Evolutionary conservation across 2,888 invertebrate genomes (phyloP).

Genomic region (Leptodirus hochenwartii): DNA sequence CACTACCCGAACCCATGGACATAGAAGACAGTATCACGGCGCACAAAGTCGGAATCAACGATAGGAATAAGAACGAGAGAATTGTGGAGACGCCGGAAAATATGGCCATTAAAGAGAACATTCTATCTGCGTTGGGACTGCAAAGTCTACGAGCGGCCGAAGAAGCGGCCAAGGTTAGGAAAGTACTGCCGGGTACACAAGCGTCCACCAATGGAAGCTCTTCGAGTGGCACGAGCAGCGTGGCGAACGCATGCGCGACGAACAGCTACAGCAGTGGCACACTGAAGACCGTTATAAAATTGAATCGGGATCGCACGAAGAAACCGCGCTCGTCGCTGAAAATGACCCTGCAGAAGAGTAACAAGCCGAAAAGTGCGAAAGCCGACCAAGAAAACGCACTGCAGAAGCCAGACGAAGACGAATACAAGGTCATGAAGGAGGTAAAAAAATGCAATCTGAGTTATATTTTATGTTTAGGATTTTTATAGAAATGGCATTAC

Average conservation of each 20-base stretch:
- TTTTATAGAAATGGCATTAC: too few relatives aligned
- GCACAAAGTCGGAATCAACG: conserved; percentile 5
- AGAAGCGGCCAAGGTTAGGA: conserved; percentile 27
- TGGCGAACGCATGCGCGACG: conserved; percentile 15
- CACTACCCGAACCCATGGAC: too few relatives aligned
- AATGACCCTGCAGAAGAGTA: conserved; percentile 60
- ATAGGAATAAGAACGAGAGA: conserved; percentile 5
- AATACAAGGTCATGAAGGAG: conserved; percentile 30
- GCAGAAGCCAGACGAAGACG: conserved; percentile 9
- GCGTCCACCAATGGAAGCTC: conserved; percentile 25
- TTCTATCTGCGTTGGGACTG: conserved; percentile 54
- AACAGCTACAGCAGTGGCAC: conserved; percentile 57
- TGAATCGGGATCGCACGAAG: conserved; percentile 48
- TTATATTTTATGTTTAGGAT: too few relatives aligned
- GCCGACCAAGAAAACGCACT: conserved; percentile 7
- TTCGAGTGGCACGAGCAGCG: conserved; percentile 8
- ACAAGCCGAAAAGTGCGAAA: too few relatives aligned
- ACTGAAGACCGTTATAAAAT: conserved; percentile 66
- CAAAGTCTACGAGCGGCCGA: conserved; percentile 58
- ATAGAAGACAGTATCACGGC: too few relatives aligned
- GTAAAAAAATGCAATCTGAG: too few relatives aligned
- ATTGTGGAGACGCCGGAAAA: conserved; percentile 13
- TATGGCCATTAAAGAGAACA: conserved; percentile 41
- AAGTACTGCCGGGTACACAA: conserved; percentile 9
- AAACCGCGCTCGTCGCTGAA: conserved; percentile 50